phyloP scores from a whole-genome alignment of 2,888 invertebrate genomes.

The Pyralis farinalis region DNA sequence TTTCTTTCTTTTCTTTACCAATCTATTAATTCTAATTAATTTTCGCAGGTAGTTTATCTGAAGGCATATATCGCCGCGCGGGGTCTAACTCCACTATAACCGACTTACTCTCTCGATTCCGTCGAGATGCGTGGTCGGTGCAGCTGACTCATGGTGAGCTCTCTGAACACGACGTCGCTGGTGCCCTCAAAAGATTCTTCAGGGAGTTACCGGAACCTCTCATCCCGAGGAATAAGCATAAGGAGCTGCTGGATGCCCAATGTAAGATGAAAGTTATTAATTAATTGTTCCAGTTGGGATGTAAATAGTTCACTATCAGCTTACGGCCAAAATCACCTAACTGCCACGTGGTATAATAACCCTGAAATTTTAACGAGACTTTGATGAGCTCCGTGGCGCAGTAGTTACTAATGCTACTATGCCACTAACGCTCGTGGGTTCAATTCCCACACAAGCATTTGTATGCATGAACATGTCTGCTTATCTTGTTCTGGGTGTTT shows the following conservation, averaged over 20 bases:
- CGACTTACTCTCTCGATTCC: constrained; percentile 86
- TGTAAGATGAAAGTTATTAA: constrained; percentile 74
- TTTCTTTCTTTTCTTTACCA: too few relatives aligned
- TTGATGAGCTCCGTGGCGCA: too few relatives aligned
- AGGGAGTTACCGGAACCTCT: constrained; percentile 93
- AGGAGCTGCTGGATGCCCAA: constrained; percentile 84
- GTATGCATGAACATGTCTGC: too few relatives aligned
- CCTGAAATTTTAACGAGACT: too few relatives aligned
- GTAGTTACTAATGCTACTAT: too few relatives aligned
- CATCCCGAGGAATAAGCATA: constrained; percentile 86
- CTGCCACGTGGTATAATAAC: too few relatives aligned
- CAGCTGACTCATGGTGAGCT: constrained; percentile 88
- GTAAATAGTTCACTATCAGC: too few relatives aligned
- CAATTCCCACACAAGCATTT: too few relatives aligned
- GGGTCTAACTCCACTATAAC: constrained; percentile 89
- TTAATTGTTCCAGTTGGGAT: too few relatives aligned
- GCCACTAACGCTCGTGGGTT: too few relatives aligned
- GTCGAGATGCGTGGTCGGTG: constrained; percentile 91
- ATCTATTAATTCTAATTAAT: background rate
- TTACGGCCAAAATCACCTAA: too few relatives aligned
- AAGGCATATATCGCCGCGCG: constrained; percentile 93
- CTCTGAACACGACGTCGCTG: constrained; percentile 93
- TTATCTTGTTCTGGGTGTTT: too few relatives aligned
- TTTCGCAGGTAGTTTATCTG: constrained; percentile 87
- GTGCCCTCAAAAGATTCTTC: constrained; percentile 93